Evolutionary conservation across 2,797 vertebrate genomes (phyloP).

Genomic region (Alca torda): DNA sequence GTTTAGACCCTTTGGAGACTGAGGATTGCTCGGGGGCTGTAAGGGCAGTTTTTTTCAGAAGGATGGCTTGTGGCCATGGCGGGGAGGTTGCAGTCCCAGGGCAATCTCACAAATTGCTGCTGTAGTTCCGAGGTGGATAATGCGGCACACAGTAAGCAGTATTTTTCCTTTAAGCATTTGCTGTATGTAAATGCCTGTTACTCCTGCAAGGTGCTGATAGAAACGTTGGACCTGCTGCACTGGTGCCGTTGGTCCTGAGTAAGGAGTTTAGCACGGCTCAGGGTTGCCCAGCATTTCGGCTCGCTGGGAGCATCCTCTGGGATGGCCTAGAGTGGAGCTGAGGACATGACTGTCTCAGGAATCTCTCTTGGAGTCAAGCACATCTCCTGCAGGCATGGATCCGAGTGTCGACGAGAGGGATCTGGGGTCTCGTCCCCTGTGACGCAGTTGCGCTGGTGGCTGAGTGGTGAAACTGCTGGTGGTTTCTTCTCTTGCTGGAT

Average conservation of each 20-base stretch:
- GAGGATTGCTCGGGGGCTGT: fast-evolving
- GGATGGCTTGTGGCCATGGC: not conserved
- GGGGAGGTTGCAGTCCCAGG: not conserved
- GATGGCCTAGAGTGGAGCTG: not conserved
- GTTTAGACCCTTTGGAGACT: not conserved
- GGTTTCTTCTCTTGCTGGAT: not conserved
- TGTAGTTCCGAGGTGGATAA: not conserved
- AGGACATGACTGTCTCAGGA: not conserved
- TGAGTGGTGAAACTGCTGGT: not conserved
- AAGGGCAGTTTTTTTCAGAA: not conserved
- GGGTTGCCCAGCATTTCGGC: not conserved
- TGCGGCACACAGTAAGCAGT: not conserved
- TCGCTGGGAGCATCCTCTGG: not conserved
- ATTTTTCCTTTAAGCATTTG: not conserved
- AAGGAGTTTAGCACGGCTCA: not conserved
- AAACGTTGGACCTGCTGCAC: not conserved
- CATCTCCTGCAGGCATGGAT: not conserved
- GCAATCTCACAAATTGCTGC: not conserved
- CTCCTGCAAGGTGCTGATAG: not conserved
- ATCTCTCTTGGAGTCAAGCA: not conserved
- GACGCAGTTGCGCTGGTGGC: fast-evolving
- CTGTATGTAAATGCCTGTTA: not conserved
- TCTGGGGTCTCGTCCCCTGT: not conserved
- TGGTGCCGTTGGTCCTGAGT: not conserved
- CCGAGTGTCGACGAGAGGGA: fast-evolving